Base-by-base conservation (phyloP, 2,888 invertebrate species). In the Chironomus riparius region DNA sequence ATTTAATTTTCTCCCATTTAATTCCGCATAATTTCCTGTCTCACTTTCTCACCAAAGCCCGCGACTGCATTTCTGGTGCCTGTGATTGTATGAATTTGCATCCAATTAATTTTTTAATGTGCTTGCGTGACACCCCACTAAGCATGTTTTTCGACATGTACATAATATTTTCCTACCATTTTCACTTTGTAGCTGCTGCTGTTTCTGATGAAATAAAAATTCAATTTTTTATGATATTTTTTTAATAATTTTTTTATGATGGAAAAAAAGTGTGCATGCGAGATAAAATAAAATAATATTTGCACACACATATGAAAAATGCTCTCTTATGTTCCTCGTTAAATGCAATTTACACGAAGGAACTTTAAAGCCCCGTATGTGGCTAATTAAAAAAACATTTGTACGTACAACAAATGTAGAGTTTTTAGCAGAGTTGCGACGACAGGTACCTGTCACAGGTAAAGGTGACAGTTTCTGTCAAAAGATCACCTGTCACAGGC, bases 371-470 rank as follows among this genome's bases (percentile, higher is more conserved):
- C 38, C 38, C 56, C 38, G 56, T 56, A 71, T 71, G 71, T 71
- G 71, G 71, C 71, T 71, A 71, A 71, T 71, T 71, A 71, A 71
- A 71, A 71, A 71, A 71, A 71, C 71, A 71, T 71, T 71, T 71
- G 61, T 71, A 71, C 12, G 13, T 22, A 47, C 38, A 28, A 70
- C 3, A 15, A n/a, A 7, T 38, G 38, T 38, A 56, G 56, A 21
- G 65, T 21, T 21, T 65, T n/a, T n/a, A n/a, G n/a, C n/a, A n/a
- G n/a, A n/a, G n/a, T n/a, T n/a, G n/a, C n/a, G n/a, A n/a, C n/a
- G n/a, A n/a, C n/a, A n/a, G n/a, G n/a, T n/a, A n/a, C n/a, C n/a
- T n/a, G n/a, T n/a, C n/a, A n/a, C n/a, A n/a, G n/a, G n/a, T n/a
- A n/a, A n/a, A n/a, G n/a, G n/a, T n/a, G n/a, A n/a, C n/a, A n/a